Evolutionary conservation across 53 echinoderm and acorn worm genomes (phyloP), one percentile per base, ranked within the genome.

Genomic region (Crossaster papposus): DNA sequence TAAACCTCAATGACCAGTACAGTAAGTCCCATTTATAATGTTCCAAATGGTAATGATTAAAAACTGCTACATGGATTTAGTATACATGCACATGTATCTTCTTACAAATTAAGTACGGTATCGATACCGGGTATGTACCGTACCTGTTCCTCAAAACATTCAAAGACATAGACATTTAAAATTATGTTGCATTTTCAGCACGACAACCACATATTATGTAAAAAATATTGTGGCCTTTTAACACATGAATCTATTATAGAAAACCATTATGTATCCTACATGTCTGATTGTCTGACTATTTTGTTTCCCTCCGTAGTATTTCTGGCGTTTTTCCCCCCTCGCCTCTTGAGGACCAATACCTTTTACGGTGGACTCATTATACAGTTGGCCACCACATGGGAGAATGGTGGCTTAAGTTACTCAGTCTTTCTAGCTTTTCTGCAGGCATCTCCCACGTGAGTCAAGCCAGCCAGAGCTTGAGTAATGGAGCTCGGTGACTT

Each of bases 341-440:
- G n/a, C n/a, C 36, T 73, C 34, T 33, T 35, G 33, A 36, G 74
- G 74, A 73, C 74, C 74, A 2, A 35, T 73, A 73, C 34, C 74
- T 35, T 73, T 73, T 73, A 33, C 35, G 34, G 36, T 26, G 28
- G 68, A 18, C 68, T 36, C 74, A 36, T 33, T 36, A 35, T 73
- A 73, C 33, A 73, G 36, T 35, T 32, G 36, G 32, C 33, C 74
- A 36, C 74, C 74, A 34, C 74, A 73, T 13, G 74, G 74, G 74
- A 32, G 74, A n/a, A 73, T 28, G 74, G 74, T 17, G 33, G 34
- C 74, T 73, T 68, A 68, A 68, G 68, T 68, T 28, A 26, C 26
- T 68, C 68, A n/a, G n/a, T n/a, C n/a, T n/a, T 82, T 82, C 33
- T 14, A 68, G 82, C 82, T 82, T 82, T n/a, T 82, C 52, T 84